Evolutionary conservation across 2,113 vertebrate genomes (phyloP), one percentile per base, ranked within the genome.

Genomic region (Phylloscopus trochiloides): DNA sequence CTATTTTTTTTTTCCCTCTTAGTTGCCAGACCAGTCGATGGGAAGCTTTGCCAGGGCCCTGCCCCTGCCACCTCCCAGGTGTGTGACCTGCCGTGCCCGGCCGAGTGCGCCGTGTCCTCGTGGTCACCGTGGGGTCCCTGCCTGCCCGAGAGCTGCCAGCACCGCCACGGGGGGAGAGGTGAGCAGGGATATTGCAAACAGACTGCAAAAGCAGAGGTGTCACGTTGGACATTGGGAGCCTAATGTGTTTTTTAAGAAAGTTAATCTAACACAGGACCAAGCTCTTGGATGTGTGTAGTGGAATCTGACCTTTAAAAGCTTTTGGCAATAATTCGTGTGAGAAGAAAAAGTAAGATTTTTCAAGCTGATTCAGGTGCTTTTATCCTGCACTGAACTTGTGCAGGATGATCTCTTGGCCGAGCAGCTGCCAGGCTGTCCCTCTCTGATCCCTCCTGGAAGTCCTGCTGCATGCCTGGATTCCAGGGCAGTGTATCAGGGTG

Each of bases 51-150:
- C 85, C 90, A 92, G 34, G 98, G 97, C 48, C 96, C 98, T 59
- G 94, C 98, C 47, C 99, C 99, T 10, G 86, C 96, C 0, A 42
- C 97, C 7, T 98, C 98, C 70, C 98, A 99, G 97, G 95, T 97
- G 72, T 99, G 99, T 97, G 97, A 96, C 63, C 47, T 99, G 82
- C 98, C 97, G 1, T 99, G 99, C 94, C 98, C 98, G 16, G 97
- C 97, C 1, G 94, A 96, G 67, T 99, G 99, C 26, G 71, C 98
- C 15, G 97, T 99, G 28, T 99, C 99, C 19, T 78, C 94, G 58
- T 99, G 99, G 99, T 98, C 98, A 1, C 55, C 79, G 22, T 99
- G 99, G 99, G 98, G 98, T 7, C 82, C 96, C 59, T 99, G 99
- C 76, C 61, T 98, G 51, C 97, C 97, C 6, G 99, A 99, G 94